Percentiles rank a stretch among this genome's conserved stretches.
Evolutionary conservation across 2,113 vertebrate species (phyloP).

Genomic region (Nyctibius bracteatus): DNA sequence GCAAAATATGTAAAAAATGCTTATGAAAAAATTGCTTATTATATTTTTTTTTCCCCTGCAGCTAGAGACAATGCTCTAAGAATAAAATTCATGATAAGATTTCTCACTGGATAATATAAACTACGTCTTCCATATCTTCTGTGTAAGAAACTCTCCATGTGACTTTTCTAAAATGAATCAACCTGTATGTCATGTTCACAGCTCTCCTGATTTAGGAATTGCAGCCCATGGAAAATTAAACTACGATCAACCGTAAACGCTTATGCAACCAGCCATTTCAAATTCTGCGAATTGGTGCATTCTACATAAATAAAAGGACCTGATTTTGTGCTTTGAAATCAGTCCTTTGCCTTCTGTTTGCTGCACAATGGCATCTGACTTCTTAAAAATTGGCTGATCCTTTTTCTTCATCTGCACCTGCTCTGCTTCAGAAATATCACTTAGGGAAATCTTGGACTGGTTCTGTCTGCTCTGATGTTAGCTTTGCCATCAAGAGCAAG

Average conservation of each 20-base stretch:
- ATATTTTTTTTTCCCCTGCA: background rate
- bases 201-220: conserved; percentile 36
- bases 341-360: conserved; percentile 66
- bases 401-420: conserved; percentile 69
- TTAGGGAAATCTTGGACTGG: conserved; percentile 48
- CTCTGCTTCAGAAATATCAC: conserved; percentile 62
- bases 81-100: background rate
- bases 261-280: conserved; percentile 69
- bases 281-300: conserved; percentile 65
- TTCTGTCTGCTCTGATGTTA: conserved; percentile 40
- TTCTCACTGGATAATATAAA: background rate
- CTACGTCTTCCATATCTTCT: background rate
- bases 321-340: conserved; percentile 72
- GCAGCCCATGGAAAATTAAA: conserved; percentile 55
- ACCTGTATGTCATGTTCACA: background rate
- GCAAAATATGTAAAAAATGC: background rate
- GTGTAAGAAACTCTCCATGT: conserved; percentile 32
- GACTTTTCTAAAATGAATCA: conserved; percentile 39
- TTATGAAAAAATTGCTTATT: background rate
- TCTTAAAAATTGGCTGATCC: conserved; percentile 55
- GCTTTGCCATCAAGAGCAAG: conserved; percentile 21
- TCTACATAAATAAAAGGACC: conserved; percentile 71
- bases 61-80: background rate
- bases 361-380: conserved; percentile 71
- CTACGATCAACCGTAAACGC: conserved; percentile 54